Base-by-base conservation (phyloP, 2,888 invertebrate genomes). In the Muschampia plurimacula region DNA sequence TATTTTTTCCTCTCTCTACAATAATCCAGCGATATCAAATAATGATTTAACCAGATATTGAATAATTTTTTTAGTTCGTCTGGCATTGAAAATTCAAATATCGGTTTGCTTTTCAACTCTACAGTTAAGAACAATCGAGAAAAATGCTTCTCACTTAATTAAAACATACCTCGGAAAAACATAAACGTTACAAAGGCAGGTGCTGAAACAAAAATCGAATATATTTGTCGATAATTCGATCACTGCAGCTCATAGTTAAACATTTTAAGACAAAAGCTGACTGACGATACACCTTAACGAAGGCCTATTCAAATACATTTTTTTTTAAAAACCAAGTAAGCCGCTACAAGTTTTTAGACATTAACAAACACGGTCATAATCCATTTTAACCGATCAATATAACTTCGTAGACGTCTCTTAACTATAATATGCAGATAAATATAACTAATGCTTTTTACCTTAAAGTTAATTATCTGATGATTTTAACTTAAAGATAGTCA, bases 1-100 rank as follows among this genome's bases (percentile, higher is more conserved):
- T 89, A 90, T 90, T 91, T 87, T 81, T 83, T 88, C 86, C 81
- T 80, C 86, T 85, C 84, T 85, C 88, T 83, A 84, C 77, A 84
- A 82, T 89, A 89, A 88, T 88, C 87, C 86, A 80, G 79, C 86
- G 91, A 93, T 92, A 91, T 86, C 89, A 88, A 88, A 87, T 90
- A 92, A 91, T 93, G 93, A 93, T 91, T 92, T 85, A 81, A 82
- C 71, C 81, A 83, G 89, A 89, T 91, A 44, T 44, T 8, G 90
- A 89, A 86, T 89, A 89, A 90, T 90, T 89, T 88, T 91, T 92
- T 91, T 89, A 87, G 89, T 83, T 85, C 82, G 83, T 77, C 82
- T n/a, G 39, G 39, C 46, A 49, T 13, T 49, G 55, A 15, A 55
- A n/a, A 22, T 15, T 15, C 15, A 55, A 63, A 44, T 69, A 5